Base-by-base conservation (phyloP, 2,888 invertebrate genomes). In the Zygothrica quintamaculata region DNA sequence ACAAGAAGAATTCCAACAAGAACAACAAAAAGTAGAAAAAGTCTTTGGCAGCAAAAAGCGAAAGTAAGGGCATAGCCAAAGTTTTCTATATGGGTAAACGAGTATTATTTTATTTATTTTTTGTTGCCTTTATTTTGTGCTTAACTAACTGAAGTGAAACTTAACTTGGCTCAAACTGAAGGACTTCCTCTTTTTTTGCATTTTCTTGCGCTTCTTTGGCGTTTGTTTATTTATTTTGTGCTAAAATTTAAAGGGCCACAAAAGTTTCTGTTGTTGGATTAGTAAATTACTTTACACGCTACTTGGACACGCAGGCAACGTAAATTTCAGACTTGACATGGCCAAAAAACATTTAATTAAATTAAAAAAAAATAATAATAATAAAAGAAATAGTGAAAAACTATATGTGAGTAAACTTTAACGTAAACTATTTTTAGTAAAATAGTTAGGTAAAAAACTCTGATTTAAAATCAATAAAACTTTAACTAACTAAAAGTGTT, bases 261-360 rank as follows among this genome's bases (percentile, higher is more conserved):
- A 60, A 76, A 67, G 46, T 65, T 78, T 69, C 44, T 22, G 59
- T 25, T 64, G 72, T 25, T 64, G 72, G 53, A 12, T 42, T 56
- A 52, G 34, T 68, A 74, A 81, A 82, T 87, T 81, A 75, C 74
- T 82, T 86, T 82, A 87, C 87, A 82, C 85, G 82, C 87, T 67
- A 87, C 85, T 87, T 82, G 68, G 75, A 75, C 82, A 82, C 82
- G 87, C 82, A 86, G 81, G 61, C 80, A 57, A 66, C 58, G 70
- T 64, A 68, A 71, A 70, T 60, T 56, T 48, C 31, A 34, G 55
- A 39, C 36, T 36, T 36, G 57, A 60, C 57, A 60, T 48, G 29
- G 51, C 36, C 48, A 40, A 15, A 40, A 15, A 53, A 61, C 59
- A 61, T 82, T 85, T 79, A 76, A 82, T 80, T 85, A 57, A 80